Conservation (phyloP, 30 jellyfish, hydroid and myxozoan species). For the Turritopsis dohrnii region DNA sequence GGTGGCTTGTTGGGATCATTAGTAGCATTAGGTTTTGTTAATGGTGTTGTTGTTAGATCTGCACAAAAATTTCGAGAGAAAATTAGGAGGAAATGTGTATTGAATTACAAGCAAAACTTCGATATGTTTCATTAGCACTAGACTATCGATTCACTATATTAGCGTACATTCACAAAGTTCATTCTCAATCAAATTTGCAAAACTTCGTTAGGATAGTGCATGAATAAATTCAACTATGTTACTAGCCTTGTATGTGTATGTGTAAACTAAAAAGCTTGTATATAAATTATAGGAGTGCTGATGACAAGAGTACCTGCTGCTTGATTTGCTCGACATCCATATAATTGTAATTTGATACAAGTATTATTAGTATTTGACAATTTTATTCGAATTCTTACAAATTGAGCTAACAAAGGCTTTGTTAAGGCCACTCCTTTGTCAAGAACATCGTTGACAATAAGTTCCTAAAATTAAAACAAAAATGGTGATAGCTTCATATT, state of each 20-base stretch:
- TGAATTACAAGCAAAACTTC: too few species aligned
- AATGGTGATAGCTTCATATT: too few species aligned
- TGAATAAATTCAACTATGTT: neutral
- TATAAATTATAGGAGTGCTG: too few species aligned
- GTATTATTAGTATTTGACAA: neutral
- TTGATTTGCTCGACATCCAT: slow-evolving; percentile 29
- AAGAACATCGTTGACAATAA: neutral
- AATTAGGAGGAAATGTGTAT: too few species aligned
- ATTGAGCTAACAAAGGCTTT: slow-evolving; percentile 14
- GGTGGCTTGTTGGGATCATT: neutral
- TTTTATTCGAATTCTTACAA: slow-evolving; percentile 15
- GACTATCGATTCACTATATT: too few species aligned
- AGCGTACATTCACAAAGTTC: too few species aligned
- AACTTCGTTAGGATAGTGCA: too few species aligned
- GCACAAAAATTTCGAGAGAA: neutral
- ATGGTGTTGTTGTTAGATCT: slow-evolving; percentile 23
- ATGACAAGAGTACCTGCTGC: slow-evolving; percentile 15
- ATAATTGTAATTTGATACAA: slow-evolving; percentile 27
- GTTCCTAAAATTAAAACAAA: neutral
- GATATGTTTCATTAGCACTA: too few species aligned
- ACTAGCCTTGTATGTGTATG: neutral
- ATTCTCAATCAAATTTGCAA: too few species aligned
- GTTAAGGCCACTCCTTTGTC: neutral
- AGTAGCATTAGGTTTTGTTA: slow-evolving; percentile 23
- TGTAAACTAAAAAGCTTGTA: too few species aligned